Evolutionary conservation across 2,797 vertebrate genomes (phyloP), one percentile per base, ranked within the genome.

Genomic region (Buceros bicornis): DNA sequence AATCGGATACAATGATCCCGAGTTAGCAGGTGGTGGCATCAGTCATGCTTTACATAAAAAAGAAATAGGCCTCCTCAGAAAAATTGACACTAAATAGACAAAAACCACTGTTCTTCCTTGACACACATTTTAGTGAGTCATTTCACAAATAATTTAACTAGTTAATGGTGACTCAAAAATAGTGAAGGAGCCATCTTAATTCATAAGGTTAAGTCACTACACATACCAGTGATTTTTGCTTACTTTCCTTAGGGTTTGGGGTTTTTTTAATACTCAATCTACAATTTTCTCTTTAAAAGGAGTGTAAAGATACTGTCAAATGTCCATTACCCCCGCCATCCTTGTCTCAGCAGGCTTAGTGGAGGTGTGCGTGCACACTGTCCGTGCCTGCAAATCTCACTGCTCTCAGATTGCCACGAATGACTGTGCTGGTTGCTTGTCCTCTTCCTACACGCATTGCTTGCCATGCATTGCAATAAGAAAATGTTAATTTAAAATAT

Each of bases 11-110:
- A 89, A n/a, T 19, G 42, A 84, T 83, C 58, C 82, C 73, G 64
- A 86, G 58, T 62, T 78, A 94, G 85, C 94, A 97, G 82, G 65
- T 90, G 93, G 43, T 83, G 33, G 62, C 58, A 95, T 95, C 87
- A 94, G 54, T 96, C 85, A 94, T 43, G 43, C 82, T 93, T 94
- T 86, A 82, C 58, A 84, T 72, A 53, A 83, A 95, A 85, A 89
- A 6, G n/a, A 62, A 37, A 83, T 48, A 69, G 56, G 35, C 26
- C 62, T 86, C 82, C 73, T 74, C 58, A 79, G 77, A 72, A 83
- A 60, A 47, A 61, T 69, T 89, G 67, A 58, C 15, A 24, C 12
- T 51, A 29, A 66, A 47, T 7, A 69, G 43, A 91, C 43, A 54
- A 90, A 90, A 85, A 13, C 20, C 18, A 35, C 3, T 12, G 10